Evolutionary conservation across 2,797 vertebrate genomes (phyloP), one percentile per base, ranked within the genome.

Genomic region (Poeciliopsis paucimaculata): DNA sequence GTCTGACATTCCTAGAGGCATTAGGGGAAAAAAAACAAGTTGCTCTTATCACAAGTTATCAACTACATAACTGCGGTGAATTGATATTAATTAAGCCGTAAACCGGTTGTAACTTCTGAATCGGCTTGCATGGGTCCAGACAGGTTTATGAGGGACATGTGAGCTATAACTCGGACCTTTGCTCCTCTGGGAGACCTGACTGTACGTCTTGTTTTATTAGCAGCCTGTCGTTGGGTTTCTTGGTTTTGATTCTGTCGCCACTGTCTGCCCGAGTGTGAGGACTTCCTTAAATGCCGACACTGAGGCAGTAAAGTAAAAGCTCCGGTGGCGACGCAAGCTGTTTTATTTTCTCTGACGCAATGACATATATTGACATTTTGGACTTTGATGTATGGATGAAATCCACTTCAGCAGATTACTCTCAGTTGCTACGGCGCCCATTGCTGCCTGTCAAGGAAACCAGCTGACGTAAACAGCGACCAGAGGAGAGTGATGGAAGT

Each of bases 361-460:
- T 68, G 75, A 79, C 73, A 68, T 74, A 75, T 82, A 89, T 84
- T 81, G 89, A 91, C 87, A 82, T 81, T 77, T 47, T 74, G 18
- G 78, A 36, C 64, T 45, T 43, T 51, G 90, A 93, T 85, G 68
- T 88, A 94, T 91, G 82, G 82, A 87, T 39, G 71, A 68, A 78
- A n/a, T 88, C 79, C 93, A 93, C 87, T 95, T 92, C 83, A 82
- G 82, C 73, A 90, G 88, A 94, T 90, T 88, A 88, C 88, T 89
- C 43, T 84, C 84, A 72, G 66, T 49, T 26, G 26, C 82, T 76
- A 64, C 81, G 28, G 75, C 43, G 39, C 73, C 83, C 77, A 80
- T 81, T 41, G 18, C 76, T 76, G 74, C 80, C 79, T 72, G 75
- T 83, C 79, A 79, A 71, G 55, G 15, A 60, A 55, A 78, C n/a